phyloP scores from a whole-genome alignment of 2,888 invertebrate species.

The Steinernema carpocapsae region DNA sequence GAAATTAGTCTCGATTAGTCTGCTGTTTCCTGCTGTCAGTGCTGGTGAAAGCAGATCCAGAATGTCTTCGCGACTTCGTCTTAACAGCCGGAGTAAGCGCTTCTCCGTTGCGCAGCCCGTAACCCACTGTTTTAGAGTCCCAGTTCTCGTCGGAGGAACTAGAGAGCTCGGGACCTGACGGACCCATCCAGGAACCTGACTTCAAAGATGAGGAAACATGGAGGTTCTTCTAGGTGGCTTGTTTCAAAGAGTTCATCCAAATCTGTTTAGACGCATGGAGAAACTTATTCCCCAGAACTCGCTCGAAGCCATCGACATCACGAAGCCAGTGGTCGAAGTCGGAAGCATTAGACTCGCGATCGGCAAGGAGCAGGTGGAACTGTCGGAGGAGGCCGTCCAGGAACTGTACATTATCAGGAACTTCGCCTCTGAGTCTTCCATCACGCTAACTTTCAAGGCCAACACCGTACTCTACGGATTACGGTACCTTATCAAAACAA shows the following conservation, averaged over 20 bases:
- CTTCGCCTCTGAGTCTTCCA: constrained; percentile 7
- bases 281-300: constrained; percentile 5
- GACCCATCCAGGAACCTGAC: constrained; percentile 14
- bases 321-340: constrained; percentile 12
- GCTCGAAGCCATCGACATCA: constrained; percentile 23
- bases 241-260: not conserved
- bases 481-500: constrained; percentile 5
- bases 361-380: not conserved
- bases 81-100: not conserved
- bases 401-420: not conserved
- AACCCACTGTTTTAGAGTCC: not conserved
- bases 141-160: constrained; percentile 10
- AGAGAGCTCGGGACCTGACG: not conserved
- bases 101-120: not conserved
- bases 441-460: constrained; percentile 5
- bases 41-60: not conserved
- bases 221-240: not conserved
- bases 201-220: constrained; percentile 12
- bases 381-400: not conserved
- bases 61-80: constrained; percentile 23
- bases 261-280: constrained; percentile 14
- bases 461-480: constrained; percentile 22
- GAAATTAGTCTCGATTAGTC: constrained; percentile 12
- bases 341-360: not conserved
- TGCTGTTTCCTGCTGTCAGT: not conserved